Base-by-base conservation (phyloP, 1,140 invertebrate genomes). In the Microplitis mediator region DNA sequence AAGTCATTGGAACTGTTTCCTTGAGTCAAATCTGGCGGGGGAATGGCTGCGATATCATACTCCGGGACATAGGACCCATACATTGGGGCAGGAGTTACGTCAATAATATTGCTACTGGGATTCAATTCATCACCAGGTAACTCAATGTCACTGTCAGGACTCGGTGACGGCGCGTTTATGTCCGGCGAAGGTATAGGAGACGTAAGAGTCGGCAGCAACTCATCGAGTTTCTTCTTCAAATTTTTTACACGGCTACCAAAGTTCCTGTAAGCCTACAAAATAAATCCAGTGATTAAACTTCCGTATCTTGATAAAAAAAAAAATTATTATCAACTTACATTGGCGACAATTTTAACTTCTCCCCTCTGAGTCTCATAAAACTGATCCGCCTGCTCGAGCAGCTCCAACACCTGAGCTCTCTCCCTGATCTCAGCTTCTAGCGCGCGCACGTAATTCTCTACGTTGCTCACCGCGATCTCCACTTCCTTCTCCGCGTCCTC, bases 261-360 rank as follows among this genome's bases (percentile, higher is more conserved):
- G 81, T 95, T 96, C 87, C 94, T 95, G 81, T 97, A 98, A 5
- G 96, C 96, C 95, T 97, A 77, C 45, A 82, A 79, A 78, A 80
- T 72, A 51, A 78, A 74, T 50, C 71, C 65, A 73, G 16, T 60
- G 67, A 60, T 71, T 73, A 31, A 35, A 23, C 34, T 11, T 67
- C 65, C 56, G 39, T 69, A 58, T 66, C 68, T 50, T 61, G 56
- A 50, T 61, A 56, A 56, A 58, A 71, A 65, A 66, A 35, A 72
- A 72, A 67, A 23, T 74, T 60, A 14, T 69, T 72, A 45, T 62
- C 6, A 74, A 92, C 92, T 93, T 88, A 96, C 95, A 90, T 95
- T 95, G 52, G 92, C 93, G 34, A 98, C 96, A 79, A 97, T 93
- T 90, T 96, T 97, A 3, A 96, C 96, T 90, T 98, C 96, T 34